Evolutionary conservation across 2,797 vertebrate species (phyloP).

Genomic region (Chloroceryle amazona): DNA sequence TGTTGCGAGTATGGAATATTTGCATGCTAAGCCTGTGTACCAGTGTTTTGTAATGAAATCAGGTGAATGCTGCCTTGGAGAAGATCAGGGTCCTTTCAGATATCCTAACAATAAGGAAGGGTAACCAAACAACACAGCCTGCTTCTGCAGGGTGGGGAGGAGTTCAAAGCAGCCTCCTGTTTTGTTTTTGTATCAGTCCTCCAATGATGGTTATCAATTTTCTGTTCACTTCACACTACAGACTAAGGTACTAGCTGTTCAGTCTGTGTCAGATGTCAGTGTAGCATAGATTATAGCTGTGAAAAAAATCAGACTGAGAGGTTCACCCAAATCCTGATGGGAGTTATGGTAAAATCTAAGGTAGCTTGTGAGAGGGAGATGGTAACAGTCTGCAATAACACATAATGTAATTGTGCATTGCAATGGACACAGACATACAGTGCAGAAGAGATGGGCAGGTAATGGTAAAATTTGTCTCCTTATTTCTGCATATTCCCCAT

Average conservation of each 20-base stretch:
- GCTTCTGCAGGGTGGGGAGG: background rate
- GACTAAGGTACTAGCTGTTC: background rate
- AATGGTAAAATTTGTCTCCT: background rate
- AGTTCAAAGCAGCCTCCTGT: background rate
- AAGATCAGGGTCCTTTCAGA: background rate
- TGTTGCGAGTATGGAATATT: background rate
- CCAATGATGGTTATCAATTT: background rate
- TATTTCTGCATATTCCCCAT: background rate
- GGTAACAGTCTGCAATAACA: background rate
- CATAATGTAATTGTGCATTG: accelerated
- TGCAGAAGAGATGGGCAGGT: background rate
- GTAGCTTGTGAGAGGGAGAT: background rate
- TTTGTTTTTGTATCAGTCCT: background rate
- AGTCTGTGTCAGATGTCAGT: background rate
- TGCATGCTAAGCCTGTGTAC: background rate
- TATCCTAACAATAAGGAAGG: background rate
- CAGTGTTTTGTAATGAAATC: background rate
- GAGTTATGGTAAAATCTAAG: background rate
- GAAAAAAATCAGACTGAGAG: background rate
- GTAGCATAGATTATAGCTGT: background rate
- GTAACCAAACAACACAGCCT: background rate
- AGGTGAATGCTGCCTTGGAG: background rate
- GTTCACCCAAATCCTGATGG: background rate
- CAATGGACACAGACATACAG: background rate
- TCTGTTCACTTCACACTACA: background rate